A percentile compares a stretch with the other conserved stretches of the same genome.
Evolutionary conservation across 2,888 invertebrate genomes (phyloP).

Genomic region (Lepas anatifera): DNA sequence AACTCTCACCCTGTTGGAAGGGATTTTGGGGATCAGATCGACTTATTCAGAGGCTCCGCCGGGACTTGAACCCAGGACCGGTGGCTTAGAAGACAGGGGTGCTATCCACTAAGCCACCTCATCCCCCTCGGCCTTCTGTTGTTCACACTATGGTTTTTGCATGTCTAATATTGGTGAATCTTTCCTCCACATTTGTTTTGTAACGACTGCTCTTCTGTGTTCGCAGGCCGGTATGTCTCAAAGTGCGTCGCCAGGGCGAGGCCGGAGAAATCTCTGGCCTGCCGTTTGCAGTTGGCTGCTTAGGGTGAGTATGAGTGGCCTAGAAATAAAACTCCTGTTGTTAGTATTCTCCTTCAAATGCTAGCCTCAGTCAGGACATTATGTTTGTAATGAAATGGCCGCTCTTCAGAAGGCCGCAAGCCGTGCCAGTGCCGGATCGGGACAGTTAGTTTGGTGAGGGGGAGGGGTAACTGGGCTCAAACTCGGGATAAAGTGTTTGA

Average conservation of each 20-base stretch:
- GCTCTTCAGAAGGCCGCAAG: background rate
- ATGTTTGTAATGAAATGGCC: background rate
- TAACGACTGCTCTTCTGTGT: background rate
- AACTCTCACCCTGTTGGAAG: too few species aligned
- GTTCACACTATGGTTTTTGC: too few species aligned
- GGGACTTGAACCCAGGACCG: too few species aligned
- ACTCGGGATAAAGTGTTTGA: too few species aligned
- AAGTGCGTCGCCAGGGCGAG: constrained; percentile 57
- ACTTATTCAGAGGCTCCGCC: too few species aligned
- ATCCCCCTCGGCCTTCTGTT: too few species aligned
- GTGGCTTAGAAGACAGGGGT: too few species aligned
- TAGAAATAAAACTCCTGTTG: too few species aligned
- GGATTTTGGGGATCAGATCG: too few species aligned
- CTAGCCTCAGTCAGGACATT: background rate
- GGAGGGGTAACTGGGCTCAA: too few species aligned
- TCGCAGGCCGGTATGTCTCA: constrained; percentile 56
- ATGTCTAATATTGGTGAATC: background rate
- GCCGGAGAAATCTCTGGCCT: constrained; percentile 63
- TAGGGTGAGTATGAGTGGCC: constrained; percentile 48
- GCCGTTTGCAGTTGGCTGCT: constrained; percentile 61
- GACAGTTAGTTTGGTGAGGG: background rate
- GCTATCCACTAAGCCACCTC: too few species aligned
- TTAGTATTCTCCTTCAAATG: background rate
- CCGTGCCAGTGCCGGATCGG: background rate
- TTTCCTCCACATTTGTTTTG: background rate